phyloP scores from a whole-genome alignment of 2,113 vertebrate genomes.

The Coracopsis vasa region DNA sequence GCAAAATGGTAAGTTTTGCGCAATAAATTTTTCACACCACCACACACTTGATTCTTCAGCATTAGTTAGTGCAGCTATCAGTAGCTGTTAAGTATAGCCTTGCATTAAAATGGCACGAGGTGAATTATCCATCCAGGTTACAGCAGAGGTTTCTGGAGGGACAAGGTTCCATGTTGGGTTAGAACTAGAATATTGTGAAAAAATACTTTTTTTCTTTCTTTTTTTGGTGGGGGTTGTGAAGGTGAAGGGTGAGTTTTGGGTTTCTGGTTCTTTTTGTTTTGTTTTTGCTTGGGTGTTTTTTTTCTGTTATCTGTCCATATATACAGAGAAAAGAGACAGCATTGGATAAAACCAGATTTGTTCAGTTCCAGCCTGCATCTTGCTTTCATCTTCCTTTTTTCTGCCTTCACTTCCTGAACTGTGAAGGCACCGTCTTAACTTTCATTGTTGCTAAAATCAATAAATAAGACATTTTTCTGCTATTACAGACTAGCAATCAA shows the following conservation, averaged over 20 bases:
- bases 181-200: not conserved
- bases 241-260: not conserved
- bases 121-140: not conserved
- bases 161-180: not conserved
- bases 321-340: not conserved
- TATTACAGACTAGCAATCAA: not conserved
- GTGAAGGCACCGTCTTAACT: not conserved
- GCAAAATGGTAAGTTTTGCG: not conserved
- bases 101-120: not conserved
- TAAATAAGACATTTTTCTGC: not conserved
- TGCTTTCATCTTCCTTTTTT: not conserved
- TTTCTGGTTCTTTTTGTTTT: not conserved
- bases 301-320: not conserved
- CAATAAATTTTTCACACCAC: not conserved
- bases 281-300: not conserved
- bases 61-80: not conserved
- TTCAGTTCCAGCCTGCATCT: not conserved
- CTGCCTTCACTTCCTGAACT: not conserved
- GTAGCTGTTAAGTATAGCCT: not conserved
- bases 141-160: not conserved
- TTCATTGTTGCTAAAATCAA: not conserved
- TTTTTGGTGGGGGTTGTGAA: not conserved
- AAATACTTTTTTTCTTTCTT: not conserved
- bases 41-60: not conserved
- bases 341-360: not conserved